Conservation (phyloP, 2,113 vertebrate species). For the Percopsis transmontana region DNA sequence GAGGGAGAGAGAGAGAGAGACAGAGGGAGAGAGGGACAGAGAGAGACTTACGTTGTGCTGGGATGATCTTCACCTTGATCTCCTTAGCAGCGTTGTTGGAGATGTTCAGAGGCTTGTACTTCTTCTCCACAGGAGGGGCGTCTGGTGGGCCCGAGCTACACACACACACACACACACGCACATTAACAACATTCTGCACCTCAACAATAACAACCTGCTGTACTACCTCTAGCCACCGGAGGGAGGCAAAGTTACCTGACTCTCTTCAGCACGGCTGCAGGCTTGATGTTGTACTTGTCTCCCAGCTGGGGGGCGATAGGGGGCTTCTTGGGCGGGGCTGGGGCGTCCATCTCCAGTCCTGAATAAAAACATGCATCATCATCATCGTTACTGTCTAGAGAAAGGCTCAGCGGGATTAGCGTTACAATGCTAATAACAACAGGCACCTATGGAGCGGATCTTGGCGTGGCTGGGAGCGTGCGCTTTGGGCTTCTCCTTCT, state of each 20-base stretch:
- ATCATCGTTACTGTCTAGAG: neutral
- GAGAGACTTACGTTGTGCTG: constrained; percentile 86
- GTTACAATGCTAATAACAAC: neutral
- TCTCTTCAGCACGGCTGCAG: constrained; percentile 85
- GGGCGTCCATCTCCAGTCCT: constrained; percentile 90
- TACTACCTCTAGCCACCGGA: constrained; percentile 3
- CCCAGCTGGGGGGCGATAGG: constrained; percentile 75
- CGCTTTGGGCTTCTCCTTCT: constrained; percentile 90
- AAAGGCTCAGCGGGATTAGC: neutral
- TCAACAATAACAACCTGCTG: too few relatives aligned
- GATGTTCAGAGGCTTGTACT: constrained; percentile 94
- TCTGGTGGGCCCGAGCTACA: constrained; percentile 59
- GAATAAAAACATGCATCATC: constrained; percentile 11
- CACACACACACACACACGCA: neutral
- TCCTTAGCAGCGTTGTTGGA: constrained; percentile 91
- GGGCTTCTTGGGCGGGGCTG: constrained; percentile 82
- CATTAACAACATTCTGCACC: neutral
- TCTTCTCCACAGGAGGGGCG: constrained; percentile 86
- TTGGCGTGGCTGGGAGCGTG: constrained; percentile 92
- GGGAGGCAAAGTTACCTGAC: constrained; percentile 76
- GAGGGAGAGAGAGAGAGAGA: too few relatives aligned
- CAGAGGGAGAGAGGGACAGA: too few relatives aligned
- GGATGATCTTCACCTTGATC: constrained; percentile 97
- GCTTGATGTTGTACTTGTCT: constrained; percentile 93
- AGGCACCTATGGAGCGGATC: constrained; percentile 90